Percentiles rank a stretch among this genome's conserved stretches.
These are phyloP conservation scores for Periphyllus acericola DNA, from an alignment of 2,888 invertebrate species.

Conservation along the genomic window DNA sequence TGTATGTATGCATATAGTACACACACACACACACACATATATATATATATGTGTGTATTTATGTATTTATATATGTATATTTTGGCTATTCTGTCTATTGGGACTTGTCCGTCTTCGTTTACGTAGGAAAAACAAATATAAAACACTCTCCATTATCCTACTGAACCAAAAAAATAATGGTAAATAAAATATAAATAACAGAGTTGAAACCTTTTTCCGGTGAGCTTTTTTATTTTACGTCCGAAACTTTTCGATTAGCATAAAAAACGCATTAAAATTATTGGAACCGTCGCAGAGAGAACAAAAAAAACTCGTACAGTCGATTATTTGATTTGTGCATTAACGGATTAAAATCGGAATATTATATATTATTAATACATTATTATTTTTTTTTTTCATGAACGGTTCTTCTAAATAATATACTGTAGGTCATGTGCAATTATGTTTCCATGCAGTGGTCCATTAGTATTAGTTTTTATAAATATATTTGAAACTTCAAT, in stretches of 20 bases:
- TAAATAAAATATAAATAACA: constrained; percentile 61
- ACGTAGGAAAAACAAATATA: constrained; percentile 58
- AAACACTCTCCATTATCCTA: constrained; percentile 60
- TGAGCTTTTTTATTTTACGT: constrained; percentile 39
- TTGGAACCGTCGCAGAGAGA: constrained; percentile 54
- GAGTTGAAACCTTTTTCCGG: constrained; percentile 59
- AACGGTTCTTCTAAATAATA: constrained; percentile 3
- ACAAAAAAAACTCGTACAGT: constrained; percentile 26
- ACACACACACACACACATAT: constrained; percentile 1
- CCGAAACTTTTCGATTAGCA: constrained; percentile 61
- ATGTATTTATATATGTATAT: constrained; percentile 38
- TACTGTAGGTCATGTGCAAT: background rate
- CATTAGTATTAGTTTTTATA: constrained; percentile 32
- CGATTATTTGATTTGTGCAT: constrained; percentile 60
- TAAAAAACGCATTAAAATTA: constrained; percentile 62
- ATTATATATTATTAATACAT: constrained; percentile 31
- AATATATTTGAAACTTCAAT: constrained; percentile 5
- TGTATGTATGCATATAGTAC: background rate
- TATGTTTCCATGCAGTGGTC: background rate
- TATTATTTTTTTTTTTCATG: background rate
- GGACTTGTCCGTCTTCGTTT: constrained; percentile 62
- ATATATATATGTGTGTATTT: background rate
- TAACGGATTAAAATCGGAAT: constrained; percentile 57
- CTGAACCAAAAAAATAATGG: constrained; percentile 48
- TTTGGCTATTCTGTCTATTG: constrained; percentile 55